Evolutionary conservation across 1,140 invertebrate species (phyloP).

Genomic region (Cardiocondyla obscurior): DNA sequence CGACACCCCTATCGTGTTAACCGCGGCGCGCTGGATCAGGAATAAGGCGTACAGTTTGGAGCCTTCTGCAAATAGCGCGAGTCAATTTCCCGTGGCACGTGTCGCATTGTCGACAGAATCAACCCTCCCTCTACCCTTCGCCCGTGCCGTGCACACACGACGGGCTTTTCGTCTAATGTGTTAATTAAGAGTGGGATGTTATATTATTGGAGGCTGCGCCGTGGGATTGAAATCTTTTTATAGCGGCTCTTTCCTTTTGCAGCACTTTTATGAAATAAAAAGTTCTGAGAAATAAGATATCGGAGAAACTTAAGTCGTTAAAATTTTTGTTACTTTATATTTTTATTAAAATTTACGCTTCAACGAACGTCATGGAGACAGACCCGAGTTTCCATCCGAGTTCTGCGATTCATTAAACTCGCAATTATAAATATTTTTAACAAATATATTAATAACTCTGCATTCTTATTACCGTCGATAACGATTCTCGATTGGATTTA

Average conservation of each 20-base stretch:
- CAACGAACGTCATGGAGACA: not conserved
- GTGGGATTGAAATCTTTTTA: constrained; percentile 14
- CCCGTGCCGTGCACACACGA: not conserved
- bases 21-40: constrained; percentile 24
- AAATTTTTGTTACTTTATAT: not conserved
- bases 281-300: not conserved
- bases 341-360: constrained; percentile 1
- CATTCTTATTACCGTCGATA: not conserved
- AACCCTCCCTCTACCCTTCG: not conserved
- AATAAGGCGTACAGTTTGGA: not conserved
- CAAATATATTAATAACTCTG: not conserved
- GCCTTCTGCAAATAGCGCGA: constrained; percentile 21
- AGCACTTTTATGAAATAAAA: not conserved
- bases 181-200: constrained; percentile 17
- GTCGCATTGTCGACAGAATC: not conserved
- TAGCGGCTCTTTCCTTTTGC: not conserved
- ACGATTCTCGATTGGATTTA: constrained; percentile 19
- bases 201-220: not conserved
- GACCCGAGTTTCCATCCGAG: not conserved
- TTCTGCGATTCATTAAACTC: constrained; percentile 16
- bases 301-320: not conserved
- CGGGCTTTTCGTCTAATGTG: not conserved
- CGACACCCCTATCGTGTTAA: not conserved
- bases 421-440: not conserved
- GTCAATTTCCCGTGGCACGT: constrained; percentile 12